Conservation (phyloP, 2,113 vertebrate species). For the Myotis yumanensis region DNA sequence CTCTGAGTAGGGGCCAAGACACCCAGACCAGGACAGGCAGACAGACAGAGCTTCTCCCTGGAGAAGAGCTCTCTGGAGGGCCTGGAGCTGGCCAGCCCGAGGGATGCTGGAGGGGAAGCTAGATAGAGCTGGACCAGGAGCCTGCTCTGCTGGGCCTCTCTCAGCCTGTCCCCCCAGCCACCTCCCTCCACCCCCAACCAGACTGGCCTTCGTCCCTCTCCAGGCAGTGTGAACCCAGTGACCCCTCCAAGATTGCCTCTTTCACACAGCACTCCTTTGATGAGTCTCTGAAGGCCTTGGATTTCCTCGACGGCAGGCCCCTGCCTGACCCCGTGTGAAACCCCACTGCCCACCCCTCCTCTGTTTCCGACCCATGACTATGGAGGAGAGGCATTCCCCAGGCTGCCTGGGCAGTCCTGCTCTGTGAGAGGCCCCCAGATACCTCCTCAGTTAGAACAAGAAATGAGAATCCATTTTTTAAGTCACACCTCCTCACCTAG, state of each 20-base stretch:
- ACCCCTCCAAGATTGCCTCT: slow-evolving; percentile 26
- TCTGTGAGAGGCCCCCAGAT: neutral
- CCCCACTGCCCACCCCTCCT: neutral
- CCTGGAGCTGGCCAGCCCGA: neutral
- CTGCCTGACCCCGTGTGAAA: neutral
- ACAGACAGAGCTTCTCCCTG: neutral
- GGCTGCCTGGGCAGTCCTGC: neutral
- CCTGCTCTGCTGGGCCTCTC: neutral
- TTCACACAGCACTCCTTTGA: slow-evolving; percentile 53
- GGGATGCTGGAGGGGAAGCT: neutral
- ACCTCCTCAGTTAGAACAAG: neutral
- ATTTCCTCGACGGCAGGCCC: slow-evolving; percentile 1
- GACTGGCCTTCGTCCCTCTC: neutral
- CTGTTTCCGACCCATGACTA: neutral
- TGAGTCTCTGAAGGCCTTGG: slow-evolving; percentile 45
- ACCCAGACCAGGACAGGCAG: neutral
- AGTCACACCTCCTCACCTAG: neutral
- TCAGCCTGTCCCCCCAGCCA: neutral
- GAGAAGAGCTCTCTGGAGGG: neutral
- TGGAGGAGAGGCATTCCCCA: neutral
- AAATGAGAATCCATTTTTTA: neutral
- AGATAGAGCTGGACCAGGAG: too few species aligned
- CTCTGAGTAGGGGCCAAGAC: neutral
- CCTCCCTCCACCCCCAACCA: neutral
- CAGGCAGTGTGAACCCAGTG: neutral